Evolutionary conservation across 2,888 invertebrate genomes (phyloP).

Genomic region (Hemicrepidius hirtus): DNA sequence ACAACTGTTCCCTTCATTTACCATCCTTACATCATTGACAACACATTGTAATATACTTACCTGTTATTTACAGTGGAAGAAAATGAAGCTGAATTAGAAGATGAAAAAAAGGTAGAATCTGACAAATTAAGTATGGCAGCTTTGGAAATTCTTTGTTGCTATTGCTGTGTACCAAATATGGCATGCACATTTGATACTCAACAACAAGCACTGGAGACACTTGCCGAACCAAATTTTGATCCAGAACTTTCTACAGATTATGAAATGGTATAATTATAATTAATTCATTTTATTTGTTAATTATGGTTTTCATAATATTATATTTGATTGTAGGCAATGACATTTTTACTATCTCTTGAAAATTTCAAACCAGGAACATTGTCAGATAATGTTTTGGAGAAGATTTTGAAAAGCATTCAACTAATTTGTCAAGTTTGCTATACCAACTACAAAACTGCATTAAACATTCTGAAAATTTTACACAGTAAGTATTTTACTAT

Average conservation of each 20-base stretch:
- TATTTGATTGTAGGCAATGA: slow-evolving; percentile 61
- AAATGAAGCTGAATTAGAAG: background rate
- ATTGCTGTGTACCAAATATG: slow-evolving; percentile 59
- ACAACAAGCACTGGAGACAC: slow-evolving; percentile 56
- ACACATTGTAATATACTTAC: background rate
- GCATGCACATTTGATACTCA: slow-evolving; percentile 57
- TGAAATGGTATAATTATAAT: slow-evolving; percentile 58
- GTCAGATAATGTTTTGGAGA: slow-evolving; percentile 59
- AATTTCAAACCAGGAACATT: slow-evolving; percentile 60
- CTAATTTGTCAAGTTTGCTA: slow-evolving; percentile 64
- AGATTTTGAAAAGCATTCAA: slow-evolving; percentile 63
- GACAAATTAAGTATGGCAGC: slow-evolving; percentile 55
- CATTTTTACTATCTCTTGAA: slow-evolving; percentile 65
- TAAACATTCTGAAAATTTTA: slow-evolving; percentile 66
- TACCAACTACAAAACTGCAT: slow-evolving; percentile 64
- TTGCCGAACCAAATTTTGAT: slow-evolving; percentile 60
- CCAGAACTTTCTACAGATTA: slow-evolving; percentile 58
- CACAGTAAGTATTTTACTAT: slow-evolving; percentile 55
- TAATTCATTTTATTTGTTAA: background rate
- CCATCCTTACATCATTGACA: too few relatives aligned
- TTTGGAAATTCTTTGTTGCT: slow-evolving; percentile 60
- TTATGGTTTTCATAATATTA: background rate
- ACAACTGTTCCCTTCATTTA: too few relatives aligned
- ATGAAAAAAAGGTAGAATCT: too few relatives aligned
- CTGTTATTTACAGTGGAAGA: background rate